Evolutionary conservation across 2,888 invertebrate species (phyloP).

Genomic region (Tolmerus cingulatus): DNA sequence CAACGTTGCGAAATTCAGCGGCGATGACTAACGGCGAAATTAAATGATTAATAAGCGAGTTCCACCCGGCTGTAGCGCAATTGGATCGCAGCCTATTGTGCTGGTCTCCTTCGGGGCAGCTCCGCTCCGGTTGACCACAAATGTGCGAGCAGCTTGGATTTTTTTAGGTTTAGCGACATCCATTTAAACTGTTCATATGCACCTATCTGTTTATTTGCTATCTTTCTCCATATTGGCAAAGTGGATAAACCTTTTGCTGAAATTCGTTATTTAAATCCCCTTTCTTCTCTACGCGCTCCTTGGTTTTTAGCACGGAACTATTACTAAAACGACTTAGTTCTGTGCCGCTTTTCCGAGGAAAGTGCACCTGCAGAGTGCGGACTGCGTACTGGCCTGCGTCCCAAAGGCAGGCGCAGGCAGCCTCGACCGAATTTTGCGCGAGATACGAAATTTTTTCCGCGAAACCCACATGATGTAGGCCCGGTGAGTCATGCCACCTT

Average conservation of each 20-base stretch:
- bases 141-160: not conserved
- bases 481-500: not conserved
- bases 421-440: not conserved
- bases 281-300: not conserved
- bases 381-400: not conserved
- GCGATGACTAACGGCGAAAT: slow-evolving; percentile 11
- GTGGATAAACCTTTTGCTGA: not conserved
- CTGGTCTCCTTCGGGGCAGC: not conserved
- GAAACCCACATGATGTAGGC: not conserved
- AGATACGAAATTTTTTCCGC: not conserved
- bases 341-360: not conserved
- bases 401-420: not conserved
- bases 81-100: not conserved
- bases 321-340: too few relatives aligned
- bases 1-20: slow-evolving; percentile 6
- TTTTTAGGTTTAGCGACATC: not conserved
- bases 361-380: not conserved
- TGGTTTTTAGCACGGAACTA: not conserved
- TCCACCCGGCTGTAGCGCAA: not conserved
- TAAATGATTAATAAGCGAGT: slow-evolving; percentile 21
- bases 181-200: not conserved
- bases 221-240: not conserved
- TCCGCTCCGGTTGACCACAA: not conserved
- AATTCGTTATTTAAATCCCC: too few relatives aligned
- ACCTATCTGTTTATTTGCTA: not conserved